These are phyloP conservation scores for Hofmannophila pseudospretella DNA, from an alignment of 2,888 invertebrate genomes.

Conservation along the genomic window DNA sequence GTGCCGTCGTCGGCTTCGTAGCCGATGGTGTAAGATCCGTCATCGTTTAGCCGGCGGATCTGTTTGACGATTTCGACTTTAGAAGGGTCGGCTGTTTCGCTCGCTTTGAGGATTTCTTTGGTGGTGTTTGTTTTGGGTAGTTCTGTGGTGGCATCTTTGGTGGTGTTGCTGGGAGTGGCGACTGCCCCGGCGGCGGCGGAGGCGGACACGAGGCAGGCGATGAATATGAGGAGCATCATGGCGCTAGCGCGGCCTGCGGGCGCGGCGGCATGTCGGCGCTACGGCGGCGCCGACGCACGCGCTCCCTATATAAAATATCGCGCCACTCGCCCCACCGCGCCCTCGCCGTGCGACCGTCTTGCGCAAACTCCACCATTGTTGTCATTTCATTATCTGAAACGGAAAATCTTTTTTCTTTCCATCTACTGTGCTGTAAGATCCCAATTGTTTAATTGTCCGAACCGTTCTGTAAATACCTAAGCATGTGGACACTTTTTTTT, in stretches of 20 bases:
- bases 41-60: constrained; percentile 87
- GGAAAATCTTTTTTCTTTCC: constrained; percentile 75
- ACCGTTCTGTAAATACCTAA: constrained; percentile 48
- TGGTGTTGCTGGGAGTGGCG: constrained; percentile 24
- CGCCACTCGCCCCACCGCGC: constrained; percentile 70
- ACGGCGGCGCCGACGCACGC: constrained; percentile 54
- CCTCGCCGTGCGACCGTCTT: constrained; percentile 60
- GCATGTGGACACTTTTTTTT: constrained; percentile 41
- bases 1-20: constrained; percentile 92
- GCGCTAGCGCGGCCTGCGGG: constrained; percentile 43
- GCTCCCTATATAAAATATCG: constrained; percentile 73
- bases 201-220: constrained; percentile 48
- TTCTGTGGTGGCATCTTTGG: constrained; percentile 37
- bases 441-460: constrained; percentile 72
- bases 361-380: constrained; percentile 69
- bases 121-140: constrained; percentile 53
- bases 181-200: constrained; percentile 27
- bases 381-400: constrained; percentile 76
- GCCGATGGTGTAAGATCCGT: constrained; percentile 90
- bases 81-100: constrained; percentile 82
- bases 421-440: constrained; percentile 58
- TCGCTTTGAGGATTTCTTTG: constrained; percentile 76
- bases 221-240: constrained; percentile 58
- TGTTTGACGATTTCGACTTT: constrained; percentile 89
- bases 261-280: constrained; percentile 63